Conservation (phyloP, 2,113 vertebrate genomes). For the Prunella himalayana region DNA sequence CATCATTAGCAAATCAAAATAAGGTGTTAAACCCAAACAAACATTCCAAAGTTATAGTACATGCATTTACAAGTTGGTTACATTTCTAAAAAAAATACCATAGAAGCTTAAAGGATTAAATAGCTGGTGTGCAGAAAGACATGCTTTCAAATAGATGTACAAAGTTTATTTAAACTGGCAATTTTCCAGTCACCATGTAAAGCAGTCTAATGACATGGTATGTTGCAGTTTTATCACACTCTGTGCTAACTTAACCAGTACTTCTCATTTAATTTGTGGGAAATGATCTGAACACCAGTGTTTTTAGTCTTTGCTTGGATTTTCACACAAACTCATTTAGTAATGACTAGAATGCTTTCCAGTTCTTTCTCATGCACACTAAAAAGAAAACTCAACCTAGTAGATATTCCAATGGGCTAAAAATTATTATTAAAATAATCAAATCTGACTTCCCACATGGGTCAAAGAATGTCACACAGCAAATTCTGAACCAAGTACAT, state of each 20-base stretch:
- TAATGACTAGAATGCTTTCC: not conserved
- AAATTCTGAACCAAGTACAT: not conserved
- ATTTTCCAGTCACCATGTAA: not conserved
- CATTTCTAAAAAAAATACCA: not conserved
- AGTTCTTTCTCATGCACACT: not conserved
- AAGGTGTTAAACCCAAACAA: not conserved
- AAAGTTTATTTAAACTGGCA: not conserved
- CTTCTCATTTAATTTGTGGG: not conserved
- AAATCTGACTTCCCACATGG: not conserved
- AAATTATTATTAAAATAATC: not conserved
- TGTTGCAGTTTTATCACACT: not conserved
- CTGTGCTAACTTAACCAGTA: not conserved
- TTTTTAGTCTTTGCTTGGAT: not conserved
- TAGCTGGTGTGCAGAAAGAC: not conserved
- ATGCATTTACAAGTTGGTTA: not conserved
- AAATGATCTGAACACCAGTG: not conserved
- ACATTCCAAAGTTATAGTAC: not conserved
- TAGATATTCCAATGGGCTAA: not conserved
- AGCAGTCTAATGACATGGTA: not conserved
- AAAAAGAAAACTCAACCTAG: not conserved
- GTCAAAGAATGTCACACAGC: not conserved
- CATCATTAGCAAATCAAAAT: not conserved
- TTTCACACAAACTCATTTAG: not conserved
- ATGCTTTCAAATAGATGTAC: not conserved
- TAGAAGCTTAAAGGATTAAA: not conserved